Percentiles rank a stretch among this genome's conserved stretches.
Evolutionary conservation across 1,140 invertebrate genomes (phyloP).

Genomic region (Chrysoperla carnea): DNA sequence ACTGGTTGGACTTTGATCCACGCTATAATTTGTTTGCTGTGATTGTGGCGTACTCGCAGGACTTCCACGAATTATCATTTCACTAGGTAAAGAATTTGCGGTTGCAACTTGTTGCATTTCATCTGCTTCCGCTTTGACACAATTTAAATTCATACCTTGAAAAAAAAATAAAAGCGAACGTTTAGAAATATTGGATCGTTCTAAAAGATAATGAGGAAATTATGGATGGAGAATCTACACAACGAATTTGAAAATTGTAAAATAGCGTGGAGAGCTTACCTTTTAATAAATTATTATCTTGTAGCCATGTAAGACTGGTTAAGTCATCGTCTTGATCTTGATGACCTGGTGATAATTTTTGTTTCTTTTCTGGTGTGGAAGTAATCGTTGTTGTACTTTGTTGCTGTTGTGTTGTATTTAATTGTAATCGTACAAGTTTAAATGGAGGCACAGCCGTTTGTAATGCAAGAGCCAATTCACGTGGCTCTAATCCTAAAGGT

Average conservation of each 20-base stretch:
- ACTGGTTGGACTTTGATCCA: conserved; percentile 21
- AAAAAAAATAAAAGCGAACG: too few species aligned
- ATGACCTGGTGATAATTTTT: conserved; percentile 5
- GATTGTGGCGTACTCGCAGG: conserved; percentile 6
- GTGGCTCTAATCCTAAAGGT: conserved; percentile 14
- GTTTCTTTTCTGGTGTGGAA: conserved; percentile 12
- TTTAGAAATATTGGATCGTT: too few species aligned
- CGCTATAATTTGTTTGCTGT: conserved; percentile 3
- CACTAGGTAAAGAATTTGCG: neutral
- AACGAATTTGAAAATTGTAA: too few species aligned
- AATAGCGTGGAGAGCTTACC: conserved; percentile 23
- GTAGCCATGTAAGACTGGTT: conserved; percentile 77
- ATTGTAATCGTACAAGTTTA: conserved; percentile 5
- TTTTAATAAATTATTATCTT: conserved; percentile 79
- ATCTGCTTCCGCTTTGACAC: neutral
- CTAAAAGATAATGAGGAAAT: too few species aligned
- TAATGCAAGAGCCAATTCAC: neutral
- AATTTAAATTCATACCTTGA: conserved; percentile 1
- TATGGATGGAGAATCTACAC: too few species aligned
- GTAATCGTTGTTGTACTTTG: conserved; percentile 19
- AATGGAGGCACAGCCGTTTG: neutral
- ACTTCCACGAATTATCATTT: neutral
- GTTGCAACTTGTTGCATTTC: neutral
- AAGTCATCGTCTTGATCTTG: conserved; percentile 57
- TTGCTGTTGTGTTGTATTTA: conserved; percentile 18